Conservation (phyloP, 2,888 invertebrate species). For the Latrodectus hesperus region DNA sequence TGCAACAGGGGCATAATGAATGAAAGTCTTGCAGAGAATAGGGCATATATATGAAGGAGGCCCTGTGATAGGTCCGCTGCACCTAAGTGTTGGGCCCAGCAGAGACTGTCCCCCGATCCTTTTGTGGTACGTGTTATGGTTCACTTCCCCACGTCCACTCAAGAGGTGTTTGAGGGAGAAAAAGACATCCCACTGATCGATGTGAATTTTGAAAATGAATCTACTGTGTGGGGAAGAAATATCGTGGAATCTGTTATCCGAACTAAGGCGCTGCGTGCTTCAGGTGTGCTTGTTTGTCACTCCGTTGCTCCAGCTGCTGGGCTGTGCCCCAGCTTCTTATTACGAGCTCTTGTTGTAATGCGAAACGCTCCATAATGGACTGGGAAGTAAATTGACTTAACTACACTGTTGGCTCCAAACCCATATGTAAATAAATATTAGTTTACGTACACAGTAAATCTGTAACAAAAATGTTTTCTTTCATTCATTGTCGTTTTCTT, state of each 20-base stretch:
- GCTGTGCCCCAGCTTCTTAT: slow-evolving; percentile 12
- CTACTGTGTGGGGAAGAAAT: slow-evolving; percentile 3
- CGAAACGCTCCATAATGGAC: slow-evolving; percentile 30
- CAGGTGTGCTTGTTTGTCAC: not conserved
- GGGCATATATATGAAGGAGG: too few species aligned
- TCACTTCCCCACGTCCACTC: slow-evolving; percentile 60
- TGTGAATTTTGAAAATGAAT: slow-evolving; percentile 36
- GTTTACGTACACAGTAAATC: too few species aligned
- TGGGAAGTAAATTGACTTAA: slow-evolving; percentile 51
- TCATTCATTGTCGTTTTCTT: too few species aligned
- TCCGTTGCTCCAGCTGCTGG: slow-evolving; percentile 25
- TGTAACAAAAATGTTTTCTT: too few species aligned
- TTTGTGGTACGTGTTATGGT: slow-evolving; percentile 62
- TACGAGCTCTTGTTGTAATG: slow-evolving; percentile 26
- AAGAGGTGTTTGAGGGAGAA: slow-evolving; percentile 36
- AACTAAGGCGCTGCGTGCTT: not conserved
- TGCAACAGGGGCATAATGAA: slow-evolving; percentile 43
- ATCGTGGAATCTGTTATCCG: too few species aligned
- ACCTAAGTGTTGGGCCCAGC: not conserved
- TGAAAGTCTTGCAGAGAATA: not conserved
- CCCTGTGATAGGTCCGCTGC: not conserved
- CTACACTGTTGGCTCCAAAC: not conserved
- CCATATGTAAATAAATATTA: too few species aligned
- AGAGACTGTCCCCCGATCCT: not conserved
- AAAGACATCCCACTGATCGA: slow-evolving; percentile 35